Evolutionary conservation across 2,797 vertebrate species (phyloP).

Genomic region (Gymnoscopelus braueri): DNA sequence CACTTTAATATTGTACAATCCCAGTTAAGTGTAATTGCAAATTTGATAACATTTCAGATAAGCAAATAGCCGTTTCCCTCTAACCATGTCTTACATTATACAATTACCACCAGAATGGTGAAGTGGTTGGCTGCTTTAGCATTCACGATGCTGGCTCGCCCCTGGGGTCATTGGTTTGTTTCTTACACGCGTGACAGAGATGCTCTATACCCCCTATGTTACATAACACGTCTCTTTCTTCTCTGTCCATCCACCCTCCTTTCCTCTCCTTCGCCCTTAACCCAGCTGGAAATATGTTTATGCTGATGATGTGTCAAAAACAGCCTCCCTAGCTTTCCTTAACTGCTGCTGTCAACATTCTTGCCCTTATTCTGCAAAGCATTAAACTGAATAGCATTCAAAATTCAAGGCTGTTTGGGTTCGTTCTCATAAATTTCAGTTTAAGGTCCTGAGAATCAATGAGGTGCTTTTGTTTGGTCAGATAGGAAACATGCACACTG

Average conservation of each 20-base stretch:
- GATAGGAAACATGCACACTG: constrained; percentile 43
- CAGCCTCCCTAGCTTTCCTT: constrained; percentile 44
- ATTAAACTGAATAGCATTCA: constrained; percentile 54
- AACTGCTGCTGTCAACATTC: constrained; percentile 51
- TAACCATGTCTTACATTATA: not conserved
- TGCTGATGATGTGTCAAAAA: constrained; percentile 70
- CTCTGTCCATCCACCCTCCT: constrained; percentile 16
- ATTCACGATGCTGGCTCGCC: not conserved
- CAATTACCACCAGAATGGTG: not conserved
- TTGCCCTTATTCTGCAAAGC: constrained; percentile 53
- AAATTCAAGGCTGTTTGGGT: constrained; percentile 54
- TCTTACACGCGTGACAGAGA: constrained; percentile 48
- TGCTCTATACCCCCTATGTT: constrained; percentile 44
- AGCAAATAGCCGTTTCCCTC: not conserved
- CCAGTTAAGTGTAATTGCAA: too few species aligned
- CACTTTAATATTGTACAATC: too few species aligned
- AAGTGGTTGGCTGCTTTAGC: constrained; percentile 18
- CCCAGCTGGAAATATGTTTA: constrained; percentile 56
- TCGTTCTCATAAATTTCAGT: constrained; percentile 50
- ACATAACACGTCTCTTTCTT: constrained; percentile 53
- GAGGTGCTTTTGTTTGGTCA: constrained; percentile 31
- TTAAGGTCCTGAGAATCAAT: constrained; percentile 29
- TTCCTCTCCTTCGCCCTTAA: constrained; percentile 8
- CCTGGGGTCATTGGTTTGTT: constrained; percentile 1
- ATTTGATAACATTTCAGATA: not conserved